phyloP scores from a whole-genome alignment of 2,888 invertebrate species.

The Metopia argyrocephala region DNA sequence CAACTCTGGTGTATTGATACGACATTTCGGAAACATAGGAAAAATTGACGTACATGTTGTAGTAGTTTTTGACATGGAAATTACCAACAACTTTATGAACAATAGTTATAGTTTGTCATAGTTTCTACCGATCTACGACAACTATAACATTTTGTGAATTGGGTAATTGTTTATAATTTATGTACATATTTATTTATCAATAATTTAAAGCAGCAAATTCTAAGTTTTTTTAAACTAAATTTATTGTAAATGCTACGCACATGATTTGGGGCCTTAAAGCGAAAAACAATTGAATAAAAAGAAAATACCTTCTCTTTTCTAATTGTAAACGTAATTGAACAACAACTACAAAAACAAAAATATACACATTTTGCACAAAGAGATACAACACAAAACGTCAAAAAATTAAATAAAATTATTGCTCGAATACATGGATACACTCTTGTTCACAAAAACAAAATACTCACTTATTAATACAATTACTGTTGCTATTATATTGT shows the following conservation, averaged over 20 bases:
- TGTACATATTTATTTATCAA: background rate
- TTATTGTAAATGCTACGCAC: background rate
- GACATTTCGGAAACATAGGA: too few species aligned
- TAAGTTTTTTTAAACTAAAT: background rate
- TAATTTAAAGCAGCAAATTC: background rate
- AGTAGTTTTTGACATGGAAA: too few species aligned
- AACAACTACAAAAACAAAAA: background rate
- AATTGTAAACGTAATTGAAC: background rate
- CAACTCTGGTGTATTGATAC: too few species aligned
- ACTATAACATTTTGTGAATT: too few species aligned
- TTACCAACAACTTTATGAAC: too few species aligned
- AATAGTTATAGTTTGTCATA: too few species aligned
- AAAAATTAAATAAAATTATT: background rate
- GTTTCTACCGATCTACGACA: too few species aligned
- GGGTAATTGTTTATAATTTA: too few species aligned
- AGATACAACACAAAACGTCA: background rate
- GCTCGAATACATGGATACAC: background rate
- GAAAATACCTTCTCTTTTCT: background rate
- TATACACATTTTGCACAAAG: background rate
- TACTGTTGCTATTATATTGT: conserved; percentile 16
- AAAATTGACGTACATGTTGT: too few species aligned
- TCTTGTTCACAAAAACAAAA: conserved; percentile 17
- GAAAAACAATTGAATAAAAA: background rate
- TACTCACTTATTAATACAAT: conserved; percentile 21
- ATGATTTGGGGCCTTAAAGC: background rate